phyloP scores from a whole-genome alignment of 2,888 invertebrate genomes.

The Morinoia aosen region DNA sequence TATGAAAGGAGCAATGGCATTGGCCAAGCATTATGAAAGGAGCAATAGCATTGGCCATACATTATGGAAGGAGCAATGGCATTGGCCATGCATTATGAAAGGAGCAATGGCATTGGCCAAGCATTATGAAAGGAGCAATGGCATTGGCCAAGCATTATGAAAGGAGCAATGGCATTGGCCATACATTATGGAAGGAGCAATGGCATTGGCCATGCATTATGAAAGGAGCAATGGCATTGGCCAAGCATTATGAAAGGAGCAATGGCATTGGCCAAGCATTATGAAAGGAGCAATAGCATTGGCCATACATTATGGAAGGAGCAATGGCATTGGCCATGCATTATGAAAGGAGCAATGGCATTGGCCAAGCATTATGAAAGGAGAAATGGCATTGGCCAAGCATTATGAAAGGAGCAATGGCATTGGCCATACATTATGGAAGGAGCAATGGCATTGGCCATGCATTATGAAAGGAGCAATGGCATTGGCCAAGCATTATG shows the following conservation, averaged over 20 bases:
- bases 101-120: too few species aligned
- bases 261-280: too few species aligned
- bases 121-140: background rate
- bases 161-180: background rate
- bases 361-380: too few species aligned
- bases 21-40: background rate
- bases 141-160: background rate
- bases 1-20: background rate
- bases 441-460: too few species aligned
- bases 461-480: too few species aligned
- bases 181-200: too few species aligned
- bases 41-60: background rate
- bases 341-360: too few species aligned
- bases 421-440: too few species aligned
- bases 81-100: too few species aligned
- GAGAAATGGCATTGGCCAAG: background rate
- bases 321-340: background rate
- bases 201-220: too few species aligned
- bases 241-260: background rate
- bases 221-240: too few species aligned
- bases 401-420: background rate
- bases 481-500: background rate
- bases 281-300: background rate
- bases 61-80: background rate
- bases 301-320: background rate